phyloP scores from a whole-genome alignment of 1,140 invertebrate species.

The Drosophila biarmipes region DNA sequence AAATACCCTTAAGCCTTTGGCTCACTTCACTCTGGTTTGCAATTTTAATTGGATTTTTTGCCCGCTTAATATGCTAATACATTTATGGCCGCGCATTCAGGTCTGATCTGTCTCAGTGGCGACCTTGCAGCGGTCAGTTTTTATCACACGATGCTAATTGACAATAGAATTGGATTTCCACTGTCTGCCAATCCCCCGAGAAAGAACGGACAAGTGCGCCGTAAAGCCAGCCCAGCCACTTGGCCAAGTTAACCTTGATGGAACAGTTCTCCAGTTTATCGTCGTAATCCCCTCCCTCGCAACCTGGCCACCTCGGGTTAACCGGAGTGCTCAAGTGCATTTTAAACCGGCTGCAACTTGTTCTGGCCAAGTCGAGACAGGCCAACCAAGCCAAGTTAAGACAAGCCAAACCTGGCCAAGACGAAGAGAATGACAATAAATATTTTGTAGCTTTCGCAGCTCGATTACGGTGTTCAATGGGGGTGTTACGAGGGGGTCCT shows the following conservation, averaged over 20 bases:
- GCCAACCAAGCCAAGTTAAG: constrained; percentile 13
- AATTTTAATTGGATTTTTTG: constrained; percentile 27
- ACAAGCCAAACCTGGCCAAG: constrained; percentile 28
- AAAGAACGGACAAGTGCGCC: constrained; percentile 51
- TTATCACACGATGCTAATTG: constrained; percentile 40
- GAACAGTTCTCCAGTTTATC: constrained; percentile 37
- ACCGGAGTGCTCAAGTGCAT: constrained; percentile 58
- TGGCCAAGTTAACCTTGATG: constrained; percentile 70
- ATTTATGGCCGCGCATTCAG: constrained; percentile 10
- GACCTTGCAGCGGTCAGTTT: constrained; percentile 35
- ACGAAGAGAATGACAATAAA: constrained; percentile 24
- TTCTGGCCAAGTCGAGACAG: constrained; percentile 43
- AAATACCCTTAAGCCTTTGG: too few relatives aligned
- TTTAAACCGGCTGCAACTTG: constrained; percentile 59
- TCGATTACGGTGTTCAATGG: constrained; percentile 52
- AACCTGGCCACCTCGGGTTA: constrained; percentile 6
- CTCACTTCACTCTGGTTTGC: background rate
- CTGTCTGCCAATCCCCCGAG: constrained; percentile 33
- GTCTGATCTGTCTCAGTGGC: constrained; percentile 6
- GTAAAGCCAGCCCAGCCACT: constrained; percentile 62
- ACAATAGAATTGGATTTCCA: constrained; percentile 33
- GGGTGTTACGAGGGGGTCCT: background rate
- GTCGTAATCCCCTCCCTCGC: background rate
- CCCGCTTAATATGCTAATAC: constrained; percentile 43
- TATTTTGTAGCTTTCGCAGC: constrained; percentile 41